Conservation (phyloP, 1,140 invertebrate species). For the Tetranychus urticae region DNA sequence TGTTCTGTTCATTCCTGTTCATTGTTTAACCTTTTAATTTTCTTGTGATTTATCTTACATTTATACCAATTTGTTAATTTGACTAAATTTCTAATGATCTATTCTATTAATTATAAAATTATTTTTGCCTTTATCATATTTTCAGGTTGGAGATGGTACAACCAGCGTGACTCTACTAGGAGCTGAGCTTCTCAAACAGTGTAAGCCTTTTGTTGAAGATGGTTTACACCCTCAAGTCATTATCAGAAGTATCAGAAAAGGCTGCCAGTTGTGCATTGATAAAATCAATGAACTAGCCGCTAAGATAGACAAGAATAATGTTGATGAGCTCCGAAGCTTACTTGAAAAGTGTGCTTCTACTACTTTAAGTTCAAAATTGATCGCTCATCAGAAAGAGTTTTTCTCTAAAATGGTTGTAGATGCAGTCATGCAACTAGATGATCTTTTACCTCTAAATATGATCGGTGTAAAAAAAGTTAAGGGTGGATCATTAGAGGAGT, state of each 20-base stretch:
- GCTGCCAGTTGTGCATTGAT: constrained; percentile 49
- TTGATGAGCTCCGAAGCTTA: constrained; percentile 40
- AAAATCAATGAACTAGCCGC: constrained; percentile 66
- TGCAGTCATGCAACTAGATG: constrained; percentile 77
- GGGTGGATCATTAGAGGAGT: constrained; percentile 87
- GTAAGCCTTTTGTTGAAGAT: constrained; percentile 88
- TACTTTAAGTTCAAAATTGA: constrained; percentile 84
- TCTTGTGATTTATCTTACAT: no score
- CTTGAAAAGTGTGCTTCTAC: constrained; percentile 86
- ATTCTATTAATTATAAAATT: no score
- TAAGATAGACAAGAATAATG: constrained; percentile 28
- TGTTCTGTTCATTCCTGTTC: neutral
- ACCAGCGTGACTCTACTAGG: constrained; percentile 86
- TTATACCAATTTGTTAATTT: no score
- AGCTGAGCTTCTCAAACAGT: constrained; percentile 81
- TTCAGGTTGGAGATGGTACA: constrained; percentile 80
- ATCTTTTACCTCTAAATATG: constrained; percentile 87
- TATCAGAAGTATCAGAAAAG: constrained; percentile 59
- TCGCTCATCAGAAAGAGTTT: constrained; percentile 81
- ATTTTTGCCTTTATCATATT: constrained; percentile 17
- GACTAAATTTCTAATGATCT: no score
- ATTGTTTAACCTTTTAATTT: neutral
- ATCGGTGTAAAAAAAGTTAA: constrained; percentile 96
- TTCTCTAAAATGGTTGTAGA: constrained; percentile 95
- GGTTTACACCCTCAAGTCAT: constrained; percentile 84